Evolutionary conservation across 2,888 invertebrate species (phyloP), one percentile per base, ranked within the genome.

Genomic region (Aplocera efformata): DNA sequence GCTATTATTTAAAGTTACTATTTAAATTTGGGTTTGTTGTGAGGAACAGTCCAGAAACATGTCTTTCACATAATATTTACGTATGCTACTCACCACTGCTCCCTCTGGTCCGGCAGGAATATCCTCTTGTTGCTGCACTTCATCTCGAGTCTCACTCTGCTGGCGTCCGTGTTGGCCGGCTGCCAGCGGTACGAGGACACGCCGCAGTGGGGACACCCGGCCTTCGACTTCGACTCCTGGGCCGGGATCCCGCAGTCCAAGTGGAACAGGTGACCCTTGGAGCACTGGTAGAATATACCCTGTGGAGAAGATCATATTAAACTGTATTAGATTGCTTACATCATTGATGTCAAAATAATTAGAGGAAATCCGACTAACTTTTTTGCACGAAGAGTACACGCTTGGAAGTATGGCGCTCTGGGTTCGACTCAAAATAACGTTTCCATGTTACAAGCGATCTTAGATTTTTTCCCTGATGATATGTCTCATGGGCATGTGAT

Each of bases 221-320:
- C 65, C 3, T 53, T 56, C 10, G 41, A 25, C 47, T 71, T 72
- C 10, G 52, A 39, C 23, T 75, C 76, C 50, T 53, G 63, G 58
- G 61, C 62, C 0, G 83, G 80, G n/a, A 91, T 72, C 7, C 93
- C 93, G 67, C 97, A 97, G 38, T 94, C 93, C 38, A 92, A 83
- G 81, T 97, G 97, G 78, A 94, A 97, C 53, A 95, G 91, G 77
- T 97, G 97, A 10, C 91, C 90, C 41, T 90, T 83, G 33, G 90
- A 90, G 74, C 97, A 98, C 58, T 95, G 93, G 60, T 93, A 91
- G 85, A 97, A 97, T 54, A 90, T 91, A 2, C 97, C 97, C 94
- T 95, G 76, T 1, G 25, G 17, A 7, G 10, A 1, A 13, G 6
- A 23, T 17, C 26, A n/a, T 20, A 33, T 4, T 9, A 31, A 20